Base-by-base conservation (phyloP, 30 jellyfish, hydroid and myxozoan species). In the Chrysaora quinquecirrha region DNA sequence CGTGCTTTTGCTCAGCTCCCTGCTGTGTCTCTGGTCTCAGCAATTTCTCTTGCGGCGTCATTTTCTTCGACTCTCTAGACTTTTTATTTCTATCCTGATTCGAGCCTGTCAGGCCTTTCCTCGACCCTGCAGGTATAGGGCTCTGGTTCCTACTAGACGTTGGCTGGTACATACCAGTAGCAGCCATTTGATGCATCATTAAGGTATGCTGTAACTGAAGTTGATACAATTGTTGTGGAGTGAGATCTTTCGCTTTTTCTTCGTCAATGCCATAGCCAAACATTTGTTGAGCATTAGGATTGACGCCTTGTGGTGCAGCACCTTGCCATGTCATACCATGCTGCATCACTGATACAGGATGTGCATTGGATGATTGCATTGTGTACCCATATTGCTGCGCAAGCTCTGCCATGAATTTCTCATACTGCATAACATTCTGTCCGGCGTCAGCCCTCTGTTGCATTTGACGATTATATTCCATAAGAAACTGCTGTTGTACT, bases 361-460 rank as follows among this genome's bases (percentile, higher is more conserved):
- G 95, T 10, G 89, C 86, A 48, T 61, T 66, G 18, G 89, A 43
- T 71, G 62, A 83, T 23, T 78, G 98, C 49, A 81, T 85, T 30
- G 89, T 89, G 58, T 71, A 86, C 0, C 95, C 95, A 43, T 71
- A 91, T 50, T 87, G 98, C 82, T 91, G 93, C 0, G 98, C 96
- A 10, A 91, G 38, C 46, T 91, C 98, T 9, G 97, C 96, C 67
- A 93, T 75, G 54, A 94, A 70, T 46, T 87, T 87, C 11, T 87
- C 96, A 27, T 73, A 77, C 48, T 73, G 87, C 62, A 78, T 34
- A 10, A 83, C 80, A 28, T 38, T 78, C 27, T 87, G 88, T 29
- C 96, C 89, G 27, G 65, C 72, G 43, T 87, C 96, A 1, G 87
- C 35, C 34, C 87, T 61, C 56, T 87, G 96, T 38, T 87, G 96